phyloP scores from a whole-genome alignment of 2,113 vertebrate genomes.

The Saccopteryx bilineata region DNA sequence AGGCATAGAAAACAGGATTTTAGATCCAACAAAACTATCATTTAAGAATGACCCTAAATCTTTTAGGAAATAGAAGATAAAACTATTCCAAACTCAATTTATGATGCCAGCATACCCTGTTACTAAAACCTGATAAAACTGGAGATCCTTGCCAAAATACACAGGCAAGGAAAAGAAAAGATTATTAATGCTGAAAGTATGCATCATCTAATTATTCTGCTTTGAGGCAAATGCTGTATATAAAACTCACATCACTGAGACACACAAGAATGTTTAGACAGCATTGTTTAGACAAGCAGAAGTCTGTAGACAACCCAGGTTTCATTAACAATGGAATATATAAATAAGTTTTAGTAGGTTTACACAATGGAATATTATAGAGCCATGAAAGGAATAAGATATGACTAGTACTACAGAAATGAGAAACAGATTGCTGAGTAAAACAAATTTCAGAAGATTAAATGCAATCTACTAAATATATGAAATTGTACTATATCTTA shows the following conservation, averaged over 20 bases:
- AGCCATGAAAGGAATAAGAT: background rate
- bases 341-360: background rate
- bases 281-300: background rate
- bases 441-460: slow-evolving; percentile 3
- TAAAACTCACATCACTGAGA: background rate
- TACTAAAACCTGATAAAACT: background rate
- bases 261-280: background rate
- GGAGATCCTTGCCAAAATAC: background rate
- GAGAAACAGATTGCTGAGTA: background rate
- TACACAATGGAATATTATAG: background rate
- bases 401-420: background rate
- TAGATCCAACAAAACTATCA: background rate
- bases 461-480: background rate
- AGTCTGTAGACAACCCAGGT: background rate
- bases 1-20: background rate
- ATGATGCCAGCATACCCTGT: background rate
- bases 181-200: background rate
- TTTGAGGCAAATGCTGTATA: background rate
- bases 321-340: background rate
- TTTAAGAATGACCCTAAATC: background rate
- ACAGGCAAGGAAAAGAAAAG: background rate
- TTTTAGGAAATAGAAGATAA: background rate
- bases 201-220: background rate
- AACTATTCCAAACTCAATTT: background rate
- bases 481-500: background rate